Percentiles rank a stretch among this genome's conserved stretches.
These are phyloP conservation scores for Caenorhabditis imperialis DNA, from an alignment of 2,888 invertebrate genomes.

Conservation along the genomic window DNA sequence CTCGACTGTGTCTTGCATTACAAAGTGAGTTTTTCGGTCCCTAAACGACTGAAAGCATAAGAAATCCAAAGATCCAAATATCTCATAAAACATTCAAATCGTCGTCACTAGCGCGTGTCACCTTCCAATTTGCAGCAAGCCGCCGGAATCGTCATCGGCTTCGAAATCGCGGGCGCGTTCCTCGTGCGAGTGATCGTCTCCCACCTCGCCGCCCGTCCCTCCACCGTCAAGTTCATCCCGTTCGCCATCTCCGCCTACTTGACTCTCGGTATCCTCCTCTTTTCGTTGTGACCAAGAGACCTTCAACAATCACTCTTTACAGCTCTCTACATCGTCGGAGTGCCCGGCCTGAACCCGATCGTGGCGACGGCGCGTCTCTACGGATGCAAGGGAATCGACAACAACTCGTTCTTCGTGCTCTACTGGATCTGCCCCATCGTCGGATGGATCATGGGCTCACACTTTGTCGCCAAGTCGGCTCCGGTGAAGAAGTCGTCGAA, in stretches of 20 bases:
- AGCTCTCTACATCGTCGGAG: constrained; percentile 73
- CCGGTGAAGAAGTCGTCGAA: constrained; percentile 24
- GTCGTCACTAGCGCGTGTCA: not conserved
- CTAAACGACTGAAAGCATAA: not conserved
- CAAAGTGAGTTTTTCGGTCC: constrained; percentile 59
- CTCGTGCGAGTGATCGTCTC: constrained; percentile 59
- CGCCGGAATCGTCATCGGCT: constrained; percentile 58
- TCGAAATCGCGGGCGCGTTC: constrained; percentile 67
- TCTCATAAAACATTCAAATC: too few relatives aligned
- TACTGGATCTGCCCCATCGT: constrained; percentile 67
- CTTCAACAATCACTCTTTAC: constrained; percentile 18
- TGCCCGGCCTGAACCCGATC: constrained; percentile 76
- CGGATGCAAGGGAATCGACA: constrained; percentile 72
- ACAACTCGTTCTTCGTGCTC: constrained; percentile 69
- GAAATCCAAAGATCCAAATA: not conserved
- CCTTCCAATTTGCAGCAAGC: constrained; percentile 39
- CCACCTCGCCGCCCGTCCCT: constrained; percentile 44
- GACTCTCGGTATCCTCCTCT: constrained; percentile 66
- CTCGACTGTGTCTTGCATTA: constrained; percentile 67
- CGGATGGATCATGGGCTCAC: constrained; percentile 47
- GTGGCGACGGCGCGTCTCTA: constrained; percentile 69
- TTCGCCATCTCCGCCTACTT: constrained; percentile 61
- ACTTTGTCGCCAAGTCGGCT: constrained; percentile 15
- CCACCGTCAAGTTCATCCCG: constrained; percentile 56
- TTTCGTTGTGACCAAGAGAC: constrained; percentile 14